Percentiles rank a stretch among this genome's conserved stretches.
These are phyloP conservation scores for Sylvia borin DNA, from an alignment of 2,797 vertebrate species.

Conservation along the genomic window DNA sequence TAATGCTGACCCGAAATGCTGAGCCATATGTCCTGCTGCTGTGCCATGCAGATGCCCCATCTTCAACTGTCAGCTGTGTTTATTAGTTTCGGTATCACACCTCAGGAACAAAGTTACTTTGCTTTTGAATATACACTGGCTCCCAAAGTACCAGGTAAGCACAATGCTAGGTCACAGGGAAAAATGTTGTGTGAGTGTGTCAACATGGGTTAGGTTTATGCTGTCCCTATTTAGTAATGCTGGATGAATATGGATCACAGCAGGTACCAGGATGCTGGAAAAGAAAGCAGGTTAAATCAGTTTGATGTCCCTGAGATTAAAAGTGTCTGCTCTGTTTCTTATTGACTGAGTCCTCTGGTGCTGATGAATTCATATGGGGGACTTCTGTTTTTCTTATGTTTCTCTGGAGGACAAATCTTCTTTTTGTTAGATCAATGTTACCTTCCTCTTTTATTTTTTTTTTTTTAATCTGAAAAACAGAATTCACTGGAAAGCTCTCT, in stretches of 20 bases:
- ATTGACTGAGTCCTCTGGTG: not conserved
- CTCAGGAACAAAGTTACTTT: not conserved
- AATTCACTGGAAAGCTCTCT: not conserved
- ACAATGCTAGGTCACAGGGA: not conserved
- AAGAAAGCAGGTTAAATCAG: conserved; percentile 19
- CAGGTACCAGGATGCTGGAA: not conserved
- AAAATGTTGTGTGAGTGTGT: not conserved
- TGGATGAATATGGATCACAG: not conserved
- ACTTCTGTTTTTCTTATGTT: not conserved
- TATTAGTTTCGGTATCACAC: not conserved
- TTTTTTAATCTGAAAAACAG: not conserved
- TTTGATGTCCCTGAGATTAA: not conserved
- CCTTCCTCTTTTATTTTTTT: not conserved
- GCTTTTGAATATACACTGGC: not conserved
- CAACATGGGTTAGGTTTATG: not conserved
- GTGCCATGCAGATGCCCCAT: not conserved
- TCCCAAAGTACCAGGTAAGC: not conserved
- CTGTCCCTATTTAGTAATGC: not conserved
- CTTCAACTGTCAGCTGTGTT: not conserved
- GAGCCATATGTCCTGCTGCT: conserved; percentile 24
- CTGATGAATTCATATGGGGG: not conserved
- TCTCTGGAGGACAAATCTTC: not conserved
- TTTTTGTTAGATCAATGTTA: not conserved
- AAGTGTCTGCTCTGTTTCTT: not conserved
- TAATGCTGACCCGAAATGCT: conserved; percentile 12